Base-by-base conservation (phyloP, 1,140 invertebrate species). In the Marisa cornuarietis region DNA sequence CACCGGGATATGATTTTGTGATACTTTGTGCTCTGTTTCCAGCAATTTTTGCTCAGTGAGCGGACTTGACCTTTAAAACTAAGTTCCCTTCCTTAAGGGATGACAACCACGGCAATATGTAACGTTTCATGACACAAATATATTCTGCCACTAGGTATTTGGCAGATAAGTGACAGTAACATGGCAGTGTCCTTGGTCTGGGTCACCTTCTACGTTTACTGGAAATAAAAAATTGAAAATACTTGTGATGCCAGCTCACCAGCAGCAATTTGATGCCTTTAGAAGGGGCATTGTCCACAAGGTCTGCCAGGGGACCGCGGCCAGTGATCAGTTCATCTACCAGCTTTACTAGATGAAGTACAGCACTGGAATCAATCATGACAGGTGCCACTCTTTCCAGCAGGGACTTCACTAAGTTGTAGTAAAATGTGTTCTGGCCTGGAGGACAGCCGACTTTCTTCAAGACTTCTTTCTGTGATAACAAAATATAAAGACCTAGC, bases 361-460 rank as follows among this genome's bases (percentile, higher is more conserved):
- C 84, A 62, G 96, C 96, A 81, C 95, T 94, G 83, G 95, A 94
- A 89, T 99, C 98, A 24, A 99, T 95, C 95, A 99, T 96, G 6
- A 99, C 96, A 0, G 96, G 97, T 63, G 96, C 97, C 20, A 98
- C 95, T 83, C 97, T 92, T 91, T 99, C 97, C 52, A 99, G 92
- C 20, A 99, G 90, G 94, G 97, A 96, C 92, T 99, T 98, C 26
- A 99, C 95, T 2, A 96, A 97, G 87, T 97, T 97, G 90, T 98
- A 99, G 88, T 98, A 97, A 52, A 97, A 90, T 92, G 98, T 98
- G 1, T 96, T 97, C 94, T 97, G 97, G 0, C 97, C 95, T 0
- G 97, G 94, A 1, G 97, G 96, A 85, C 96, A 94, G 8, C 97
- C 97, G 0, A 99, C 92, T 90, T 97, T 98, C 90, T 98, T 98